phyloP scores from a whole-genome alignment of 2,113 vertebrate species.

The Struthidea cinerea region DNA sequence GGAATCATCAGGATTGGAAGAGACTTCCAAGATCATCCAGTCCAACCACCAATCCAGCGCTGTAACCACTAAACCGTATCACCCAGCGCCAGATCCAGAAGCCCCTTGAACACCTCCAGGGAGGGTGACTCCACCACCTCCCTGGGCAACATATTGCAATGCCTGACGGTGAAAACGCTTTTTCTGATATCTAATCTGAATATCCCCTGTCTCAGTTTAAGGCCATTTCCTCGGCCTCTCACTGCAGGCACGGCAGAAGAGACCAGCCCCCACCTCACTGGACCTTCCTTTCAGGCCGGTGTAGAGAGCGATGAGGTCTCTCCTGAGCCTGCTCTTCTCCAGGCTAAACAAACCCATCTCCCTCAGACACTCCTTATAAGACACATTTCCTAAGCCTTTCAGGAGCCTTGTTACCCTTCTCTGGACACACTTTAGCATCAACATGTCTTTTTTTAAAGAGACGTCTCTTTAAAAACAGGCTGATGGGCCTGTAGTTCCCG shows the following conservation, averaged over 20 bases:
- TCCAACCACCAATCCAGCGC: not conserved
- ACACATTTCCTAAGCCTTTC: not conserved
- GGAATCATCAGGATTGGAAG: too few species aligned
- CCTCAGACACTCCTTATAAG: not conserved
- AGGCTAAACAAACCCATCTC: not conserved
- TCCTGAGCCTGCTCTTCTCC: not conserved
- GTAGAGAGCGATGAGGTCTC: rapidly evolving
- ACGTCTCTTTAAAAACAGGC: too few species aligned
- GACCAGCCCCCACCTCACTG: not conserved
- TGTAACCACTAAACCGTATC: not conserved
- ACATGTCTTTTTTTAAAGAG: not conserved
- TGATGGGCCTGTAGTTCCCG: not conserved
- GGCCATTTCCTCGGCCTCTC: not conserved
- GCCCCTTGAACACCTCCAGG: too few species aligned
- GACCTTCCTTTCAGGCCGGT: not conserved
- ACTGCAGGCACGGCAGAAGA: not conserved
- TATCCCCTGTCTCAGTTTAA: not conserved
- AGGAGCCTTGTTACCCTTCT: not conserved
- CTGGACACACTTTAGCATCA: not conserved
- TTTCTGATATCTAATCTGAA: not conserved
- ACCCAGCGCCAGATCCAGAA: not conserved
- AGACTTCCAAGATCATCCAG: too few species aligned
- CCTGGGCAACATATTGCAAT: too few species aligned
- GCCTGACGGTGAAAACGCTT: not conserved
- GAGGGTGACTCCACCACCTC: not conserved